Evolutionary conservation across 2,113 vertebrate genomes (phyloP).

Genomic region (Puma concolor): DNA sequence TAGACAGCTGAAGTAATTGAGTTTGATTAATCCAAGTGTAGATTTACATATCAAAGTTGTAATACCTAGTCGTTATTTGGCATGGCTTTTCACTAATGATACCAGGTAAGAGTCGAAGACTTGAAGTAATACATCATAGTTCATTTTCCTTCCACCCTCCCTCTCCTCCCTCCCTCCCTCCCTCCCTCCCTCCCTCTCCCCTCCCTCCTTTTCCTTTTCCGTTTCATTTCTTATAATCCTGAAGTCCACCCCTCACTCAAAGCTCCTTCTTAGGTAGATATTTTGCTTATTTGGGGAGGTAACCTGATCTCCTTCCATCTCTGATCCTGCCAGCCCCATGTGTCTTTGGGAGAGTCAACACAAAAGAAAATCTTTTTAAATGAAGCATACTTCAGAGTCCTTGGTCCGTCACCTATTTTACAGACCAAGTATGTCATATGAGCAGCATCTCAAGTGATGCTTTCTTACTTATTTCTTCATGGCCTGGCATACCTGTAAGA

Average conservation of each 20-base stretch:
- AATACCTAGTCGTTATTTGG: not conserved
- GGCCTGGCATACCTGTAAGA: not conserved
- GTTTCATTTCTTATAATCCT: not conserved
- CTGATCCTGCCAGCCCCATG: not conserved
- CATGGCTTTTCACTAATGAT: not conserved
- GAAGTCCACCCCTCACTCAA: not conserved
- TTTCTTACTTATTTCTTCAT: conserved; percentile 1
- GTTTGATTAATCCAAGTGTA: not conserved
- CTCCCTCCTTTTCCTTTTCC: not conserved
- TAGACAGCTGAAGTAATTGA: not conserved
- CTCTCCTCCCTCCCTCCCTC: too few relatives aligned
- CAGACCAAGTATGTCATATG: not conserved
- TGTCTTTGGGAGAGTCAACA: conserved; percentile 28
- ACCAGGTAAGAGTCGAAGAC: not conserved
- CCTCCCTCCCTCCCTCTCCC: too few relatives aligned
- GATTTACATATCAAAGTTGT: conserved; percentile 6
- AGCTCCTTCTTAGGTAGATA: not conserved
- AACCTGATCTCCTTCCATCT: not conserved
- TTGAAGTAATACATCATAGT: not conserved
- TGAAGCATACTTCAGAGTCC: not conserved
- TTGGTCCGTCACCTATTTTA: not conserved
- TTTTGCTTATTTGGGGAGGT: conserved; percentile 17
- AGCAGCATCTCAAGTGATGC: not conserved
- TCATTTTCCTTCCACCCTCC: not conserved
- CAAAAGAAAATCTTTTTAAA: not conserved